phyloP scores from a whole-genome alignment of 2,113 vertebrate genomes.

The Tringa solitaria region DNA sequence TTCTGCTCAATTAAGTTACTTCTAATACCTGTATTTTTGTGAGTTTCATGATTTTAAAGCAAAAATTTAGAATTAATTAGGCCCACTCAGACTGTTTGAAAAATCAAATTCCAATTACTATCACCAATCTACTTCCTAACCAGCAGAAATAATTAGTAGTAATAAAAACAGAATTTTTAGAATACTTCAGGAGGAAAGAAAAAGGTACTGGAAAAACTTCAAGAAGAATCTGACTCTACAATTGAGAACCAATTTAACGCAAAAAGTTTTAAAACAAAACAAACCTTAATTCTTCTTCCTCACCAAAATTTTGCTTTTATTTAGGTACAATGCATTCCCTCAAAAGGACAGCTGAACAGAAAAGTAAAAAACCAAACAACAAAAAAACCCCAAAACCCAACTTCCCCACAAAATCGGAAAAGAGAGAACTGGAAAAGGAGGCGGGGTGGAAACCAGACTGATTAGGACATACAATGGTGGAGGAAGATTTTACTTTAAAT shows the following conservation, averaged over 20 bases:
- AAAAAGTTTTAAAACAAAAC: neutral
- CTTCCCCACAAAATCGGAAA: neutral
- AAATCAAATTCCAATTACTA: neutral
- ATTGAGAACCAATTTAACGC: neutral
- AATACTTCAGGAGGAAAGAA: neutral
- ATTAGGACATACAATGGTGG: neutral
- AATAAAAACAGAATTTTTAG: neutral
- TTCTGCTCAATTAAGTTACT: neutral
- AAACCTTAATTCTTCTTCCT: neutral
- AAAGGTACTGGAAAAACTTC: neutral
- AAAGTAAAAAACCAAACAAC: neutral
- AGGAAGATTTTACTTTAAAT: constrained; percentile 28
- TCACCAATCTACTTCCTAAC: neutral
- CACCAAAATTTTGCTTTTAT: neutral
- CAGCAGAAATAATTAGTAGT: neutral
- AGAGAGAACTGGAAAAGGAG: neutral
- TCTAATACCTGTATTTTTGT: neutral
- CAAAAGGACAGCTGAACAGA: neutral
- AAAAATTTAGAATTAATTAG: neutral
- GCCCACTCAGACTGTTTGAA: neutral
- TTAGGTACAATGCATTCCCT: neutral
- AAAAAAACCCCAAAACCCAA: neutral
- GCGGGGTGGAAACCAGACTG: neutral
- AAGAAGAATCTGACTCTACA: neutral
- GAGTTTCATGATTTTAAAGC: neutral